A percentile compares a stretch with the other conserved stretches of the same genome.
phyloP scores from a whole-genome alignment of 2,113 vertebrate species.

The Cyprinodon tularosa region DNA sequence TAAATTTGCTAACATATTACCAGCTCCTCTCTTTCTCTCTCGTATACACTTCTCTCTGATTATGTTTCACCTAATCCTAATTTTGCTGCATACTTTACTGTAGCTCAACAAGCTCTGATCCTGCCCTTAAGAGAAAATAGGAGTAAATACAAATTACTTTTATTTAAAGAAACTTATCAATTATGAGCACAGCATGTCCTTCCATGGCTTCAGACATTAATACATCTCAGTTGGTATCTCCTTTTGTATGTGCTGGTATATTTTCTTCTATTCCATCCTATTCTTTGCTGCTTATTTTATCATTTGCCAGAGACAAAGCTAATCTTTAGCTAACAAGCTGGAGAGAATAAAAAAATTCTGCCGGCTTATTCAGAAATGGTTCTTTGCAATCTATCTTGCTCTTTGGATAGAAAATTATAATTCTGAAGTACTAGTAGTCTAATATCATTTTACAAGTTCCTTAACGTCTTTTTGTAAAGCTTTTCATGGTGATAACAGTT shows the following conservation, averaged over 20 bases:
- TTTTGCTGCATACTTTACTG: slow-evolving; percentile 57
- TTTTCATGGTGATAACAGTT: neutral
- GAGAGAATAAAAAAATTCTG: no score
- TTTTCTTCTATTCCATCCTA: slow-evolving; percentile 4
- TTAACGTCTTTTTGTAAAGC: slow-evolving; percentile 24
- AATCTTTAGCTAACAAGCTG: slow-evolving; percentile 28
- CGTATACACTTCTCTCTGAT: slow-evolving; percentile 53
- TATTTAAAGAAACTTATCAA: slow-evolving; percentile 41
- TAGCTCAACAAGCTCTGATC: slow-evolving; percentile 31
- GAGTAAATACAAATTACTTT: slow-evolving; percentile 70
- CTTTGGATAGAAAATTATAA: slow-evolving; percentile 38
- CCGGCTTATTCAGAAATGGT: slow-evolving; percentile 36
- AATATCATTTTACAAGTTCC: slow-evolving; percentile 17
- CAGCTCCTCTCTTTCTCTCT: slow-evolving; percentile 64
- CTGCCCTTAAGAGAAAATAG: slow-evolving; percentile 53
- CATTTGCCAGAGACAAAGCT: slow-evolving; percentile 52
- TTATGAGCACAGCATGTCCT: slow-evolving; percentile 54
- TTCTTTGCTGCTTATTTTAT: slow-evolving; percentile 39
- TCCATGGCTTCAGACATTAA: slow-evolving; percentile 15
- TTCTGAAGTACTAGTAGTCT: slow-evolving; percentile 32
- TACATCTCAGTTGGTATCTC: slow-evolving; percentile 28
- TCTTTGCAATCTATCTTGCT: slow-evolving; percentile 11
- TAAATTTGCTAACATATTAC: slow-evolving; percentile 83
- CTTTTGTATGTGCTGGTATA: neutral
- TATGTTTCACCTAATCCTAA: slow-evolving; percentile 62